phyloP scores from a whole-genome alignment of 2,113 vertebrate genomes.

The Brevimyrus niger region DNA sequence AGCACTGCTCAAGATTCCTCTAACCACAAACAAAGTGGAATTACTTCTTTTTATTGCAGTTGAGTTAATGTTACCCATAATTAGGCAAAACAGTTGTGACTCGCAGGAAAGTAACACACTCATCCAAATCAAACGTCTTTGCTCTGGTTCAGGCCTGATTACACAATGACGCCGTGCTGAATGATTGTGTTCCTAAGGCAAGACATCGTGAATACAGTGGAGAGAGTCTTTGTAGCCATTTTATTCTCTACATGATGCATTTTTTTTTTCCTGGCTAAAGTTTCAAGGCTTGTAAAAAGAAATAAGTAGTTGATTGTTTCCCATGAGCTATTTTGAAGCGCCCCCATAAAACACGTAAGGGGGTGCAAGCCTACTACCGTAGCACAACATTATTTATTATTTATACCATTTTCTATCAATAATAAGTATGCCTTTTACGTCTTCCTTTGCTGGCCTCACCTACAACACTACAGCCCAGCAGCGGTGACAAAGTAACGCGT shows the following conservation, averaged over 20 bases:
- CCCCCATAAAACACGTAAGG: background rate
- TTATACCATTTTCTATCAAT: background rate
- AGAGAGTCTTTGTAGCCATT: background rate
- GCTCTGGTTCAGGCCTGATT: constrained; percentile 46
- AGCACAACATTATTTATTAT: background rate
- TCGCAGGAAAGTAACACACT: constrained; percentile 41
- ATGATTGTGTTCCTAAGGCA: constrained; percentile 41
- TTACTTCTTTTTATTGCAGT: constrained; percentile 29
- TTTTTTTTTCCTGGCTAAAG: background rate
- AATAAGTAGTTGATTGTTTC: background rate
- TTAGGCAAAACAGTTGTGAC: constrained; percentile 45
- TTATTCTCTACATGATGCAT: background rate
- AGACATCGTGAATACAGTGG: background rate
- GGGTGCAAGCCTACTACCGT: background rate
- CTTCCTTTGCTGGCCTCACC: background rate
- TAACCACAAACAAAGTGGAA: background rate
- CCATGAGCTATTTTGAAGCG: background rate
- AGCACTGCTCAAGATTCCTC: background rate
- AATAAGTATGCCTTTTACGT: background rate
- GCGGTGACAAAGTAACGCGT: too few species aligned
- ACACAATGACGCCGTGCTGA: constrained; percentile 50
- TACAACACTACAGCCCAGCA: background rate
- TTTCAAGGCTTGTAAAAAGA: background rate
- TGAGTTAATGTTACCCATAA: constrained; percentile 45
- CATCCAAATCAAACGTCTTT: constrained; percentile 50